A percentile compares a stretch with the other conserved stretches of the same genome.
Conservation (phyloP, 2,113 vertebrate genomes). For the Haplotaxodon microlepis region DNA sequence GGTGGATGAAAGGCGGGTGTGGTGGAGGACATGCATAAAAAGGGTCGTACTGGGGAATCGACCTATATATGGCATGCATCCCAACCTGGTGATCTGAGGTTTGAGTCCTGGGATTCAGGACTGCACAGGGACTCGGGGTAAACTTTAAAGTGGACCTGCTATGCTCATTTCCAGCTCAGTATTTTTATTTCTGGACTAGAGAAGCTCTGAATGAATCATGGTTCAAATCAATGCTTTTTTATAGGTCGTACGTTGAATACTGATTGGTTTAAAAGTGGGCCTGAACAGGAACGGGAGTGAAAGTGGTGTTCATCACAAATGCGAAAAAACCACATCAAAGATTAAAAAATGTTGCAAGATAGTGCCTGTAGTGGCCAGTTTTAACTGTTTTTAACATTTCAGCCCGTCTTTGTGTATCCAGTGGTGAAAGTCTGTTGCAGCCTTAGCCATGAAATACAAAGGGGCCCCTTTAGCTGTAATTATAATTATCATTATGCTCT, state of each 20-base stretch:
- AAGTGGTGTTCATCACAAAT: neutral
- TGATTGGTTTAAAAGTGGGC: neutral
- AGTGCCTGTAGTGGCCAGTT: neutral
- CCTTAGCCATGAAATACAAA: neutral
- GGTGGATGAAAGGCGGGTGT: neutral
- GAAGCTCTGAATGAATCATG: neutral
- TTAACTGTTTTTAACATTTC: neutral
- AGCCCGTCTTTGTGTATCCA: neutral
- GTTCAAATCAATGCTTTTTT: neutral
- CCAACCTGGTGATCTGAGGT: neutral
- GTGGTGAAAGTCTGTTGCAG: neutral
- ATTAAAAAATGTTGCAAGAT: neutral
- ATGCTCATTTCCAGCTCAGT: neutral
- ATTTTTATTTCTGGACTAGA: neutral
- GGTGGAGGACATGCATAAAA: slow-evolving; percentile 8
- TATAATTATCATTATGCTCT: neutral
- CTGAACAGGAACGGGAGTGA: fast-evolving
- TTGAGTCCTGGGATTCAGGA: neutral
- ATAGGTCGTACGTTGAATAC: fast-evolving
- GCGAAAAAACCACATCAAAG: neutral
- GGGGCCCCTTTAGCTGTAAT: neutral
- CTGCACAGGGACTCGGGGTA: neutral
- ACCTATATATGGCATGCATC: slow-evolving; percentile 30
- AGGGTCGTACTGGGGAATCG: slow-evolving; percentile 13
- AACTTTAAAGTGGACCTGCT: neutral